Evolutionary conservation across 2,888 invertebrate species (phyloP), one percentile per base, ranked within the genome.

Genomic region (Phrixothrix hirtus): DNA sequence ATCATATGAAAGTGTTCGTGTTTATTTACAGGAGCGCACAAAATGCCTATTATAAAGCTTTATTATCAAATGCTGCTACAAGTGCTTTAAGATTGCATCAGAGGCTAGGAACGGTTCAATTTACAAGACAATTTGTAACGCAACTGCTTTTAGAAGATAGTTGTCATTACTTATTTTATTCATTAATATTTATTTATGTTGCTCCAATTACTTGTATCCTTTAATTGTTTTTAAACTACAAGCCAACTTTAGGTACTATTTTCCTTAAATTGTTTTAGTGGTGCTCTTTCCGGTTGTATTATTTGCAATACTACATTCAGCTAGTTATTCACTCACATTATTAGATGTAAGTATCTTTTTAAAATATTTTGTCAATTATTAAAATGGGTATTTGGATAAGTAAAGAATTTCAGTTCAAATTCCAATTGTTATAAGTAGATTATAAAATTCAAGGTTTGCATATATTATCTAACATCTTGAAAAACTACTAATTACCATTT

Each of bases 1-100:
- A 26, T 38, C 7, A 13, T 15, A 38, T 38, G 50, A 50, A 43
- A 50, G 25, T 47, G 29, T 9, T 41, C 5, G 35, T 34, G 4
- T 38, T 63, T 62, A 63, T 58, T 79, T 82, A 66, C 65, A 89
- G 89, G 62, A 85, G 83, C 72, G 82, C 88, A 17, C 83, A 84
- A 68, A 92, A 88, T 70, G 86, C 88, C 35, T 96, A 95, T 77
- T 90, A 91, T 78, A 93, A 95, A 78, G 93, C 93, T 10, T 79
- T 99, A 58, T 81, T 97, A 60, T 90, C 91, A 42, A 94, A 92
- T 79, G 96, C 95, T 9, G 97, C 97, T 2, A 93, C 93, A 2
- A 96, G 94, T 65, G 96, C 97, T 1, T 81, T 99, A 41, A 83
- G 99, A 49, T 81, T 99, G 61, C 97, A 98, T 77, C 97, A 99